Evolutionary conservation across 2,113 vertebrate species (phyloP), one percentile per base, ranked within the genome.

Genomic region (Melanerpes aurifrons): DNA sequence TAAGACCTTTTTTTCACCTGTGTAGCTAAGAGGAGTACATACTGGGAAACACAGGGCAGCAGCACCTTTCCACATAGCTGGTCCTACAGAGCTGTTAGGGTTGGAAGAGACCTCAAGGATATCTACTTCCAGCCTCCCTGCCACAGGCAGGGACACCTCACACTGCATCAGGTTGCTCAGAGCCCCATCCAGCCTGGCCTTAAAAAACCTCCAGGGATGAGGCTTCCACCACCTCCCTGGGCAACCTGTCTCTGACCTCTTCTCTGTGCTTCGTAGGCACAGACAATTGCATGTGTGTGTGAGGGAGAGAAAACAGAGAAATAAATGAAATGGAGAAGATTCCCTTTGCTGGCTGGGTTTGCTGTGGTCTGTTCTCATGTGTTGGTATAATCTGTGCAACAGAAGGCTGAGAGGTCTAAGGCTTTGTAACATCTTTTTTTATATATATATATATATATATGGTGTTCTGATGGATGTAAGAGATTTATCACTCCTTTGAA

Each of bases 251-350:
- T 16, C 9, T 82, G 16, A 53, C 15, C 29, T 89, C 37, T 86
- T 83, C 32, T 76, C 9, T 73, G 14, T 57, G 21, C 8, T 75
- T 66, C 15, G 20, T 20, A 29, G 12, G 68, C 4, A n/a, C 24
- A 32, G 5, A 10, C 12, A 62, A 47, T 47, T 47, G 29, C 0
- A 17, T 10, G 7, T 50, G 1, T 50, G 1, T n/a, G 6, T 31
- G 9, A 53, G 22, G 10, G 37, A 37, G 37, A 37, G 69, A 67
- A 73, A 83, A 70, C 40, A 2, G 69, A 45, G 29, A 59, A 10
- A 35, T n/a, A 63, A 74, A 59, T 56, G 0, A 71, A 91, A 80
- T 14, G 15, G 5, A 5, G 15, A 0, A 67, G 84, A 53, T 9
- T 86, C 14, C 28, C 5, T 28, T 74, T 6, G 53, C 21, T 54